Conservation (phyloP, 2,113 vertebrate species). For the Cinclus cinclus region DNA sequence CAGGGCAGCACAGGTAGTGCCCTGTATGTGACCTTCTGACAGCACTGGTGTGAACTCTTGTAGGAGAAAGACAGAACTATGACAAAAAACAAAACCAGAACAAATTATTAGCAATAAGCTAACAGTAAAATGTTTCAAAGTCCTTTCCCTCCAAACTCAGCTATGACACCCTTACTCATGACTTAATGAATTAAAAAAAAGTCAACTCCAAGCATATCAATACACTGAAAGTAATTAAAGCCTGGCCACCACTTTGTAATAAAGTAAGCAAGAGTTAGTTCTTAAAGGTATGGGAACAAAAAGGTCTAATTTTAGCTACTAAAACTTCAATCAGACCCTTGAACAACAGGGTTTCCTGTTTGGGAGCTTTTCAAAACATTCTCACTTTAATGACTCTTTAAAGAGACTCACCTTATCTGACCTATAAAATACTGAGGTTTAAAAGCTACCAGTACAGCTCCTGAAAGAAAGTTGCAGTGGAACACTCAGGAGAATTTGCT, state of each 20-base stretch:
- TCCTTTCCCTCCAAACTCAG: background rate
- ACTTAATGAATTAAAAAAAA: background rate
- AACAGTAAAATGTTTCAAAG: background rate
- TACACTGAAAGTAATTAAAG: background rate
- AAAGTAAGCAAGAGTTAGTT: background rate
- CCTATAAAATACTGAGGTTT: background rate
- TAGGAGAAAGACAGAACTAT: background rate
- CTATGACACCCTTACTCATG: background rate
- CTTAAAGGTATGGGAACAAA: background rate
- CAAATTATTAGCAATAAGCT: background rate
- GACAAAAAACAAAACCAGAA: background rate
- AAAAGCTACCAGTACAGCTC: background rate
- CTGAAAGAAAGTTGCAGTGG: background rate
- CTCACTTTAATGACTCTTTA: slow-evolving; percentile 42
- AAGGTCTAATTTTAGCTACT: background rate
- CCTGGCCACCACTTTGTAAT: background rate
- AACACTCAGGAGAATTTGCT: background rate
- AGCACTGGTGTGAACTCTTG: background rate
- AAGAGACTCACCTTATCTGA: slow-evolving; percentile 44
- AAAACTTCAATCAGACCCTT: slow-evolving; percentile 17
- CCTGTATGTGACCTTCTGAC: background rate
- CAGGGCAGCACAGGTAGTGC: slow-evolving; percentile 43
- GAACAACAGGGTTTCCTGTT: slow-evolving; percentile 45
- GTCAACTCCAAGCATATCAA: background rate
- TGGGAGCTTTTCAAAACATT: slow-evolving; percentile 57